phyloP scores from a whole-genome alignment of 2,888 invertebrate species.

The Chrysodeixis includens region DNA sequence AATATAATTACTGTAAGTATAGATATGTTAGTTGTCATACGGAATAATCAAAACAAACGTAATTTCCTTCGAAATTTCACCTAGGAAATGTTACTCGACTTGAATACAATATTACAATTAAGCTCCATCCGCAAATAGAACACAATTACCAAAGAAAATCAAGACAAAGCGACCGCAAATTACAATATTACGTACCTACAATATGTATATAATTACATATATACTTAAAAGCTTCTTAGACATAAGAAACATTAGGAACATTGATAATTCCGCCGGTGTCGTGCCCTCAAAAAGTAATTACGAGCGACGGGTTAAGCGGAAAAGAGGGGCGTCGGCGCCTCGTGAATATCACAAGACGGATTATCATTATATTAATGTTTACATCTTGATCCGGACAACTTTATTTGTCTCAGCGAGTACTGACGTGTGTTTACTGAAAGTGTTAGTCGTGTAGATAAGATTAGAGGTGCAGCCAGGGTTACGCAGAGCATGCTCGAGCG shows the following conservation, averaged over 20 bases:
- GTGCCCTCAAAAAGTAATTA: conserved; percentile 50
- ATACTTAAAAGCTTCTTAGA: conserved; percentile 20
- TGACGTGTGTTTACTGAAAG: not conserved
- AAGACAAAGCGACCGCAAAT: not conserved
- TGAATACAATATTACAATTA: not conserved
- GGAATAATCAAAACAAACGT: too few species aligned
- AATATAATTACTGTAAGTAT: not conserved
- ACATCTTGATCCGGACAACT: conserved; percentile 35
- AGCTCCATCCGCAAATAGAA: not conserved
- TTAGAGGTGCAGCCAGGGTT: too few species aligned
- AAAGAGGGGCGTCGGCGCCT: conserved; percentile 34
- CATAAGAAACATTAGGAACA: conserved; percentile 37
- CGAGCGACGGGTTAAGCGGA: conserved; percentile 46
- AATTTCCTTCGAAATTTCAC: too few species aligned
- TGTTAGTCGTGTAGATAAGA: too few species aligned
- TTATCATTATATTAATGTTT: conserved; percentile 50
- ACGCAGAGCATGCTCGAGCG: too few species aligned
- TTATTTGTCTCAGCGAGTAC: not conserved
- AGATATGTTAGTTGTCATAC: too few species aligned
- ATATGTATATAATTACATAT: conserved; percentile 10
- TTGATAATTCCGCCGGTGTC: conserved; percentile 51
- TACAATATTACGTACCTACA: not conserved
- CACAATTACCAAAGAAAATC: not conserved
- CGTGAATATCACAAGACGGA: conserved; percentile 39
- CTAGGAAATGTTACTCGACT: not conserved